phyloP scores from a whole-genome alignment of 2,797 vertebrate species.

The Pipistrellus pipistrellus region DNA sequence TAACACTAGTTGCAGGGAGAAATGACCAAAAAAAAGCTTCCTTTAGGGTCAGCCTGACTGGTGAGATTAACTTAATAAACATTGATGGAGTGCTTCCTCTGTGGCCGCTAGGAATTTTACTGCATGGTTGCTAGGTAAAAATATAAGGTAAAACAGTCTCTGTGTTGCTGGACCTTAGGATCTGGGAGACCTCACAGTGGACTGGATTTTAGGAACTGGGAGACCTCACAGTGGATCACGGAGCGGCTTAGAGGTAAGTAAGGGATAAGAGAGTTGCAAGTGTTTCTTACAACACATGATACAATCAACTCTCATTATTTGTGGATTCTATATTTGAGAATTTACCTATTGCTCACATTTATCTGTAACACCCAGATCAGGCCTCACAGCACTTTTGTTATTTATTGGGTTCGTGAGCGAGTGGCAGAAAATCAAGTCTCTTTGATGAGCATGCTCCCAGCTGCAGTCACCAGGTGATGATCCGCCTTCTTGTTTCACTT shows the following conservation, averaged over 20 bases:
- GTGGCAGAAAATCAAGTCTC: background rate
- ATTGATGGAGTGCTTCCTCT: background rate
- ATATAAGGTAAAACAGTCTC: background rate
- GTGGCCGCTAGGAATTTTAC: background rate
- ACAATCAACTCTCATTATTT: background rate
- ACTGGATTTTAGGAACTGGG: background rate
- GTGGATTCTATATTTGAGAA: background rate
- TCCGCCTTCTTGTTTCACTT: background rate
- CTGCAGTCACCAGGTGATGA: background rate
- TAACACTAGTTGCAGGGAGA: background rate
- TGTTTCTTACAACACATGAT: background rate
- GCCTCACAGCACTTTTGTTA: background rate
- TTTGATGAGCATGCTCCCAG: background rate
- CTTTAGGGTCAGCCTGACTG: background rate
- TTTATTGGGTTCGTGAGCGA: background rate
- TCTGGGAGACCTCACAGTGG: background rate
- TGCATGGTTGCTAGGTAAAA: background rate
- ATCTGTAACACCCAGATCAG: background rate
- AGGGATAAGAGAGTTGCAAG: background rate
- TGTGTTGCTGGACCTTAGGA: background rate
- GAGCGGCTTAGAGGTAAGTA: background rate
- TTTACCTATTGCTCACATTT: background rate
- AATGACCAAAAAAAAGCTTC: background rate
- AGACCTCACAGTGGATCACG: background rate
- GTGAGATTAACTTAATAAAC: constrained; percentile 52